Percentiles rank a stretch among this genome's conserved stretches.
These are phyloP conservation scores for Monarcha castaneiventris DNA, from an alignment of 2,113 vertebrate species.

Conservation along the genomic window DNA sequence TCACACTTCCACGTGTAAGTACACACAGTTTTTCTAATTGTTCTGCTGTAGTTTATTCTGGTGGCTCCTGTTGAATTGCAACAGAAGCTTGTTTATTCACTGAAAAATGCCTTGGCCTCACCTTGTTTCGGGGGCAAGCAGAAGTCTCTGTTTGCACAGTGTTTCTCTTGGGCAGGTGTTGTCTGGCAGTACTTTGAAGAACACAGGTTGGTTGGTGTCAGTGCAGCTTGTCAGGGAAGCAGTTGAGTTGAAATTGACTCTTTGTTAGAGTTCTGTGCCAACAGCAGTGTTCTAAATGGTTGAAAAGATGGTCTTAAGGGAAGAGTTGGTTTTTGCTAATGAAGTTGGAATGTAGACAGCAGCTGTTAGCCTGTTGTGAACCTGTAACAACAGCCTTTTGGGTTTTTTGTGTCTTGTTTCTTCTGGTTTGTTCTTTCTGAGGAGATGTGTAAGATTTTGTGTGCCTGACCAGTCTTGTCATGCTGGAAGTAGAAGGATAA, in stretches of 20 bases:
- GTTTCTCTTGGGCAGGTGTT: not conserved
- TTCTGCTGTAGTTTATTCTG: not conserved
- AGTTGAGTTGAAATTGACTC: not conserved
- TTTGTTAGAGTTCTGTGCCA: not conserved
- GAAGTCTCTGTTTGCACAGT: accelerated
- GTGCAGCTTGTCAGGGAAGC: not conserved
- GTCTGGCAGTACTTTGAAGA: not conserved
- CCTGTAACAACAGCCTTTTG: not conserved
- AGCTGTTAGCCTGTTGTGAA: not conserved
- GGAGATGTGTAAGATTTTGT: not conserved
- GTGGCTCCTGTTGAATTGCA: not conserved
- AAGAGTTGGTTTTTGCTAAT: not conserved
- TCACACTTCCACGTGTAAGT: not conserved
- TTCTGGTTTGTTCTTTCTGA: not conserved
- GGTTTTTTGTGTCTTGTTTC: not conserved
- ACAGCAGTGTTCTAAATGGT: not conserved
- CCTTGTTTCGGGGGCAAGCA: not conserved
- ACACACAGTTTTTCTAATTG: accelerated
- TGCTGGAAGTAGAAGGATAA: not conserved
- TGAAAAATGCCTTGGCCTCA: not conserved
- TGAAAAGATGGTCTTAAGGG: not conserved
- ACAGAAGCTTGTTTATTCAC: not conserved
- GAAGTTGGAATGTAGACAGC: not conserved
- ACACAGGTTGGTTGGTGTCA: not conserved
- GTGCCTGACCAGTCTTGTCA: not conserved